A percentile compares a stretch with the other conserved stretches of the same genome.
Evolutionary conservation across 2,888 invertebrate species (phyloP).

Genomic region (Eugnorisma glareosa): DNA sequence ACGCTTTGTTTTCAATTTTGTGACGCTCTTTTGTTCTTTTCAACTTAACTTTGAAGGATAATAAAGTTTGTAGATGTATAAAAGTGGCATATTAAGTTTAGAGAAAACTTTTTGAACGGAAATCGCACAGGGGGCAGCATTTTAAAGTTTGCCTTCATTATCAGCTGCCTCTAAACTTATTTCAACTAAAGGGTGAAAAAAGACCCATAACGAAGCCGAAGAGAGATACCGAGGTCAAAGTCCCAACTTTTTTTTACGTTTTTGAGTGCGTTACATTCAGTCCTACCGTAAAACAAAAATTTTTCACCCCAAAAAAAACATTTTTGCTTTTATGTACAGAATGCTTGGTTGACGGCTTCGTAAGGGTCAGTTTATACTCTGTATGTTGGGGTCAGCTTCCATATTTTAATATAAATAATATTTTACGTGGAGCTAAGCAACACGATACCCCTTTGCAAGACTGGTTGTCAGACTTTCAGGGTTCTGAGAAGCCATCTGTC

Average conservation of each 20-base stretch:
- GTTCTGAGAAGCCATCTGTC: not conserved
- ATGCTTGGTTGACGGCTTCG: too few species aligned
- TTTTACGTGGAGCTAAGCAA: not conserved
- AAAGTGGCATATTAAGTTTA: constrained; percentile 1
- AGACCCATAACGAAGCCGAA: too few species aligned
- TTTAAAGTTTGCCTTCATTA: not conserved
- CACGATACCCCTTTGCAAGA: not conserved
- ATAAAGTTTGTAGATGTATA: constrained; percentile 10
- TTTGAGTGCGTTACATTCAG: too few species aligned
- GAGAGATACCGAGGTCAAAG: too few species aligned
- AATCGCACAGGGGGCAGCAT: not conserved
- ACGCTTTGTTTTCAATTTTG: constrained; percentile 38
- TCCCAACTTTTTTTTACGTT: too few species aligned
- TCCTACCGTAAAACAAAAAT: too few species aligned
- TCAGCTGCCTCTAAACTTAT: not conserved
- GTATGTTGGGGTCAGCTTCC: too few species aligned
- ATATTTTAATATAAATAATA: too few species aligned
- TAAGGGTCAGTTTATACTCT: too few species aligned
- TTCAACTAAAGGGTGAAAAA: too few species aligned
- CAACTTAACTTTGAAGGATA: constrained; percentile 8
- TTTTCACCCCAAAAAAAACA: too few species aligned
- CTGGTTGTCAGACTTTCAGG: not conserved
- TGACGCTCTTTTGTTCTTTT: constrained; percentile 28
- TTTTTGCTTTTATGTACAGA: too few species aligned
- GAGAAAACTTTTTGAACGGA: not conserved